Evolutionary conservation across 2,797 vertebrate species (phyloP).

Genomic region (Acipenser transmontanus): DNA sequence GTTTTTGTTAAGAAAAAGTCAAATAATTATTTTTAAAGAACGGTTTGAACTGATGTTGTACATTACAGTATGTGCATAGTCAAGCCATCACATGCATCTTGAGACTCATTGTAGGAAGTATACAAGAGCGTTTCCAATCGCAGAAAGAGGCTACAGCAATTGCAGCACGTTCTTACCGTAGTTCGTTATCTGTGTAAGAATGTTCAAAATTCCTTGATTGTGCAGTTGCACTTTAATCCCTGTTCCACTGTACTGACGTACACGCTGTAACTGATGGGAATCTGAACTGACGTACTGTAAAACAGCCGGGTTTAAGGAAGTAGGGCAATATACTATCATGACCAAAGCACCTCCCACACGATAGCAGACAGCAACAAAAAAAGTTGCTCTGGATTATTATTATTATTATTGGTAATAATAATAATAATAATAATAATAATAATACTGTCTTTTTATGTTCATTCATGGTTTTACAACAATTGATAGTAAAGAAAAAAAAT

Average conservation of each 20-base stretch:
- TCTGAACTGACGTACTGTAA: constrained; percentile 8
- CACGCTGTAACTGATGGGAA: constrained; percentile 8
- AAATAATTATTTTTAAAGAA: no score
- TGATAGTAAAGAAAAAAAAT: no score
- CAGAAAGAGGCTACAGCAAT: constrained; percentile 8
- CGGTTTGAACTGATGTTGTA: no score
- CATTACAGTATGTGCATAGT: no score
- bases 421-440: no score
- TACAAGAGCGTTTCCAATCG: constrained; percentile 7
- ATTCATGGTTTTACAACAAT: no score
- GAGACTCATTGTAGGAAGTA: constrained; percentile 7
- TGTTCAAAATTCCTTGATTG: background rate
- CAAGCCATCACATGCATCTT: background rate
- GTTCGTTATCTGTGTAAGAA: background rate
- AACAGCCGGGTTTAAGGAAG: constrained; percentile 3
- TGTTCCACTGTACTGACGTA: constrained; percentile 7
- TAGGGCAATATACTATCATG: background rate
- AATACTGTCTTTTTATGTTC: no score
- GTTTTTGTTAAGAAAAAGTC: no score
- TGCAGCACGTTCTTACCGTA: constrained; percentile 9
- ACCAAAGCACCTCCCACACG: constrained; percentile 1
- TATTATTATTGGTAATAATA: no score
- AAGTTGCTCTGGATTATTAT: background rate
- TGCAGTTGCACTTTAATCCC: constrained; percentile 3
- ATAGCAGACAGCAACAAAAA: background rate